Conservation (phyloP, 2,797 vertebrate species). For the Argya squamiceps region DNA sequence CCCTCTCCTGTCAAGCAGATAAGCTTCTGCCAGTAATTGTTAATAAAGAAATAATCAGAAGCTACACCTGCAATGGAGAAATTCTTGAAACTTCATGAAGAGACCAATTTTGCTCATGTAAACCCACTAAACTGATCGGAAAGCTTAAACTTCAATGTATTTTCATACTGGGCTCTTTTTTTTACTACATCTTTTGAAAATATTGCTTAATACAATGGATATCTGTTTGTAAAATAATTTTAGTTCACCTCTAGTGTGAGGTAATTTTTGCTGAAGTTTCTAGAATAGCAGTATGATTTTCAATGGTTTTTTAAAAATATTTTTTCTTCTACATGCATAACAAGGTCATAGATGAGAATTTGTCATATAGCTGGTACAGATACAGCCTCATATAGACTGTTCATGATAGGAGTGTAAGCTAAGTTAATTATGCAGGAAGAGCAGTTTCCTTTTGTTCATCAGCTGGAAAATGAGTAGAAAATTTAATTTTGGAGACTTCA, state of each 20-base stretch:
- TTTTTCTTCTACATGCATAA: background rate
- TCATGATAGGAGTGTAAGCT: background rate
- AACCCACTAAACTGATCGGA: background rate
- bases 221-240: background rate
- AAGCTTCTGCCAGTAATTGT: background rate
- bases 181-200: background rate
- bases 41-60: background rate
- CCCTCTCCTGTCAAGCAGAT: background rate
- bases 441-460: slow-evolving; percentile 4
- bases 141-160: background rate
- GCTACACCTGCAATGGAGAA: background rate
- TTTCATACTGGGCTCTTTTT: background rate
- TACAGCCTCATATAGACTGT: background rate
- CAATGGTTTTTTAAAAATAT: rapidly evolving
- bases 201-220: background rate
- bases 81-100: background rate
- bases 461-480: slow-evolving; percentile 30
- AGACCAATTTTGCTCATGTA: background rate
- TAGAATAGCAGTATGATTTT: background rate
- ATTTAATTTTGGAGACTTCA: slow-evolving; percentile 16
- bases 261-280: background rate
- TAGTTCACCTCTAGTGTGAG: background rate
- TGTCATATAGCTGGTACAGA: background rate
- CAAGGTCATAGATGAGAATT: background rate
- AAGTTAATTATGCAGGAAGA: slow-evolving; percentile 27